phyloP scores from a whole-genome alignment of 2,797 vertebrate genomes.

The Pelochelys cantorii region DNA sequence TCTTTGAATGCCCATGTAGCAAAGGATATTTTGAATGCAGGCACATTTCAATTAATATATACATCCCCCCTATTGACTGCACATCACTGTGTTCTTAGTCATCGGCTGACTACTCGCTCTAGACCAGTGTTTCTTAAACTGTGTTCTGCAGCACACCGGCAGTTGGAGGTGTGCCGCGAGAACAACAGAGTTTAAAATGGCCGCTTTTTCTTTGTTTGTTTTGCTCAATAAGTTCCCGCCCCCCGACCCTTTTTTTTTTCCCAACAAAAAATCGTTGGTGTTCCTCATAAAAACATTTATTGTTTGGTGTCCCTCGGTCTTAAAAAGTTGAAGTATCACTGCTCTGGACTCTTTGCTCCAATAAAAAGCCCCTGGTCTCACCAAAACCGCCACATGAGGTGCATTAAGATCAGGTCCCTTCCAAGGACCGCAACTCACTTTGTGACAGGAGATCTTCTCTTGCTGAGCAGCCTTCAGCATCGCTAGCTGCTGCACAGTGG shows the following conservation, averaged over 20 bases:
- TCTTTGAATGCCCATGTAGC: neutral
- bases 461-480: neutral
- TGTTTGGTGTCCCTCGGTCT: too few species aligned
- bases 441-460: slow-evolving; percentile 39
- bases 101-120: neutral
- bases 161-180: too few species aligned
- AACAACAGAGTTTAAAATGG: too few species aligned
- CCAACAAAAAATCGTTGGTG: too few species aligned
- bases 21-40: neutral
- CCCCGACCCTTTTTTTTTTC: too few species aligned
- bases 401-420: neutral
- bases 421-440: slow-evolving; percentile 55
- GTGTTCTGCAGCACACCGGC: too few species aligned
- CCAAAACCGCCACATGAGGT: neutral
- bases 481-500: slow-evolving; percentile 41
- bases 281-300: too few species aligned
- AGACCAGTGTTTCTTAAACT: neutral
- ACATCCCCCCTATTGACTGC: neutral
- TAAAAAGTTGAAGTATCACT: too few species aligned
- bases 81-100: neutral
- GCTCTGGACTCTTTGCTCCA: neutral
- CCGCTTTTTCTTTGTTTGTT: too few species aligned
- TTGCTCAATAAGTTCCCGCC: too few species aligned
- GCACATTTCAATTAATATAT: neutral
- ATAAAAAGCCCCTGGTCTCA: neutral